Percentiles rank a stretch among this genome's conserved stretches.
Evolutionary conservation across 2,888 invertebrate species (phyloP).

Genomic region (Hemicrepidius hirtus): DNA sequence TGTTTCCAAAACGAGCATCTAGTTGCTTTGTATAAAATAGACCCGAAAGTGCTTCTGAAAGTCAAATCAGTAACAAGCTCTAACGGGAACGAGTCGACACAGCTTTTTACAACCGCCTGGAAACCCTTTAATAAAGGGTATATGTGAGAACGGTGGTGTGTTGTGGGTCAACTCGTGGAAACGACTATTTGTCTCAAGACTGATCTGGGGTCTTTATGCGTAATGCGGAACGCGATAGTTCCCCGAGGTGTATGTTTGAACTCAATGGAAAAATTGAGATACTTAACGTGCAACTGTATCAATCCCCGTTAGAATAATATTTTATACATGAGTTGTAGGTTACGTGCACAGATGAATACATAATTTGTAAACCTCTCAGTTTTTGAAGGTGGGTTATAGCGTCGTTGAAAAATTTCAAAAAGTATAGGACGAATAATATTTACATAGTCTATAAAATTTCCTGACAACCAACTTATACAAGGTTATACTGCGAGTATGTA

Average conservation of each 20-base stretch:
- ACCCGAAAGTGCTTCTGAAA: conserved; percentile 29
- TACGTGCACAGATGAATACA: background rate
- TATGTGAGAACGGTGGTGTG: conserved; percentile 17
- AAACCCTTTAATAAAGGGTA: conserved; percentile 25
- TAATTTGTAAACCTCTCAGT: background rate
- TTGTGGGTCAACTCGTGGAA: conserved; percentile 24
- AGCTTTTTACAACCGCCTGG: conserved; percentile 27
- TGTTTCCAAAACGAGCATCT: conserved; percentile 24
- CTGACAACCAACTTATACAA: background rate
- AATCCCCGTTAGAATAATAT: conserved; percentile 12
- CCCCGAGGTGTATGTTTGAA: conserved; percentile 5
- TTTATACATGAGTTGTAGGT: conserved; percentile 10
- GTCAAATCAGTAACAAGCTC: conserved; percentile 34
- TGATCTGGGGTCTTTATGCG: conserved; percentile 21
- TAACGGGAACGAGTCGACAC: conserved; percentile 32
- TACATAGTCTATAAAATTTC: background rate
- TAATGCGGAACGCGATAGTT: conserved; percentile 20
- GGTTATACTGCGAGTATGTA: background rate
- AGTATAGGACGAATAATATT: no score
- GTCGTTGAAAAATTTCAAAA: background rate
- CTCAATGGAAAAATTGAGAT: conserved; percentile 14
- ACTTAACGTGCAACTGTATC: conserved; percentile 10
- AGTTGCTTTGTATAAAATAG: conserved; percentile 20
- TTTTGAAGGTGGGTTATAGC: no score
- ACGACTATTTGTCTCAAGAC: conserved; percentile 21